Evolutionary conservation across 2,797 vertebrate genomes (phyloP).

Genomic region (Gallinago solitaria): DNA sequence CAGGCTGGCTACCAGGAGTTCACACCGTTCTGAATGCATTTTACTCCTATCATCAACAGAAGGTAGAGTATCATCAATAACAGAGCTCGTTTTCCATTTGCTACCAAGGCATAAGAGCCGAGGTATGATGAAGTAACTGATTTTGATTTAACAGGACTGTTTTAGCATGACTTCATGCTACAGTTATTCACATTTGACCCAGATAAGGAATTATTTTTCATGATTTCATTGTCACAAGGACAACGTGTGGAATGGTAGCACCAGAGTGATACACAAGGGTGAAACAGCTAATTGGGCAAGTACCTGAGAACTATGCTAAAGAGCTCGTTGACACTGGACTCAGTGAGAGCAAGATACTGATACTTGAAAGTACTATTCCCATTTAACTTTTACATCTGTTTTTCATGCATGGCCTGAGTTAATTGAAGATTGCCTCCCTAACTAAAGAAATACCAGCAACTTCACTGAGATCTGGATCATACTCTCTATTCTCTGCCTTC

Average conservation of each 20-base stretch:
- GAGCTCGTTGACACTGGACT: background rate
- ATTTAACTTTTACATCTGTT: background rate
- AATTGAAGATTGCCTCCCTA: background rate
- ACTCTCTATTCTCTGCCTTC: background rate
- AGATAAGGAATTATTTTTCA: background rate
- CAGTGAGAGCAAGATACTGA: background rate
- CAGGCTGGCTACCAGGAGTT: background rate
- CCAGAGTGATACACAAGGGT: background rate
- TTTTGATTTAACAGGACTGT: background rate
- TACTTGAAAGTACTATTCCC: background rate
- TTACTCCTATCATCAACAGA: background rate
- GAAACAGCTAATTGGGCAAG: background rate
- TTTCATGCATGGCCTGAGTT: background rate
- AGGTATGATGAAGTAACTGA: background rate
- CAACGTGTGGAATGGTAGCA: background rate
- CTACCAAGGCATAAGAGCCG: background rate
- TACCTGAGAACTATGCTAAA: background rate
- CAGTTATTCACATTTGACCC: background rate
- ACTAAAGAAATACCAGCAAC: background rate
- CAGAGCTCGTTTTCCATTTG: background rate
- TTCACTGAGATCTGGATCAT: background rate
- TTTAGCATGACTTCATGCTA: background rate
- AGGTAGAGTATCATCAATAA: background rate
- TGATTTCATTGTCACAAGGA: background rate
- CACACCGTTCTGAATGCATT: background rate